Evolutionary conservation across 2,888 invertebrate species (phyloP).

Genomic region (Apantesis nais): DNA sequence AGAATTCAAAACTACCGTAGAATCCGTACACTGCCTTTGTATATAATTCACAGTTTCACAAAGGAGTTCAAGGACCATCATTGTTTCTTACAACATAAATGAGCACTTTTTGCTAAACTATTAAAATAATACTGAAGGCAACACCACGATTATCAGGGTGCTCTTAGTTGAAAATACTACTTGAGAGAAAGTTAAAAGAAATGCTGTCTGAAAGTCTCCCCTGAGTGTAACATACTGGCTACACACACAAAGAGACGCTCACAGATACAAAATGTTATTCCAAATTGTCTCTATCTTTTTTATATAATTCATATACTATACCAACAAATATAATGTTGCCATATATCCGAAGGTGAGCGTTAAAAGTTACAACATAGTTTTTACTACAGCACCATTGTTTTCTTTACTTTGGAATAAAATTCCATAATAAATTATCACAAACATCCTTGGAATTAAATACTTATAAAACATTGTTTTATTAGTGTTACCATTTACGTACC

Average conservation of each 20-base stretch:
- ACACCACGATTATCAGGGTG: too few relatives aligned
- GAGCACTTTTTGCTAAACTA: too few relatives aligned
- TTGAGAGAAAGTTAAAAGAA: too few relatives aligned
- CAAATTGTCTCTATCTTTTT: neutral
- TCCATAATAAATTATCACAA: neutral
- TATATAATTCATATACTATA: neutral
- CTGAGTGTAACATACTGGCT: too few relatives aligned
- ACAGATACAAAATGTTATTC: neutral
- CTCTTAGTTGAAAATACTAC: too few relatives aligned
- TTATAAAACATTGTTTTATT: neutral
- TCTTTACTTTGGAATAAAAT: neutral
- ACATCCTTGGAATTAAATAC: neutral
- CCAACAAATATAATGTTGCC: neutral
- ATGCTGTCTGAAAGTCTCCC: too few relatives aligned
- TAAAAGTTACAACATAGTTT: neutral
- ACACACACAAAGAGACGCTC: too few relatives aligned
- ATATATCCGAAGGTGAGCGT: neutral
- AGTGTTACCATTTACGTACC: too few relatives aligned
- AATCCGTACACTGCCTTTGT: neutral
- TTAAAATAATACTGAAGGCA: neutral
- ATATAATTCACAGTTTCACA: neutral
- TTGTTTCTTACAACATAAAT: neutral
- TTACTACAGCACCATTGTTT: neutral
- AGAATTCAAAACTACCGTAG: neutral
- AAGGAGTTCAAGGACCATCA: neutral